A percentile compares a stretch with the other conserved stretches of the same genome.
These are phyloP conservation scores for Chitala chitala DNA, from an alignment of 2,113 vertebrate genomes.

Conservation along the genomic window DNA sequence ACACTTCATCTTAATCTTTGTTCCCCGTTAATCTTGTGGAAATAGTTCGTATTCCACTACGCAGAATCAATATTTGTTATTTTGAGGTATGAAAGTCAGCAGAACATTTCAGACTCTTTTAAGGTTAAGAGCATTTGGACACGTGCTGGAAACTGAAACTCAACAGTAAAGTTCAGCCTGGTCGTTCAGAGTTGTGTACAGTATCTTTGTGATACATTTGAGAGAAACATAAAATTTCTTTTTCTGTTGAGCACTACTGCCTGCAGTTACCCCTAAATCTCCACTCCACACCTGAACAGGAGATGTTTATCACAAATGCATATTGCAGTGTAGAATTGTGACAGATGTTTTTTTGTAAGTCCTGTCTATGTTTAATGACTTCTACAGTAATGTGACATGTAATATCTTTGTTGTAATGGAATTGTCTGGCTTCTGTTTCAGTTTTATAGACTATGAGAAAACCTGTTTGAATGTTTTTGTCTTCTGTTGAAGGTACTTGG, in stretches of 20 bases:
- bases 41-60: conserved; percentile 32
- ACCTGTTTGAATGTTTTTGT: not conserved
- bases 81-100: conserved; percentile 19
- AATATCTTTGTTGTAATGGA: not conserved
- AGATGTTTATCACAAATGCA: too few relatives aligned
- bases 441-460: not conserved
- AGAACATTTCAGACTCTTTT: conserved; percentile 20
- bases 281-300: not conserved
- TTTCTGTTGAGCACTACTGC: not conserved
- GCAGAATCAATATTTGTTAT: conserved; percentile 30
- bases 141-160: not conserved
- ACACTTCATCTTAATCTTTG: not conserved
- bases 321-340: too few relatives aligned
- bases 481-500: conserved; percentile 10
- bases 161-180: conserved; percentile 24
- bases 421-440: not conserved
- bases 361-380: not conserved
- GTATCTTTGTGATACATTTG: not conserved
- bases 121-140: conserved; percentile 16
- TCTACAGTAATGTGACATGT: not conserved
- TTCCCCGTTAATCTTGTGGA: conserved; percentile 22
- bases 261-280: not conserved
- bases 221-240: not conserved
- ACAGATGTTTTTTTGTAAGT: not conserved
- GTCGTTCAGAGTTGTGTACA: not conserved